Base-by-base conservation (phyloP, 2,113 vertebrate genomes). In the Numida meleagris region DNA sequence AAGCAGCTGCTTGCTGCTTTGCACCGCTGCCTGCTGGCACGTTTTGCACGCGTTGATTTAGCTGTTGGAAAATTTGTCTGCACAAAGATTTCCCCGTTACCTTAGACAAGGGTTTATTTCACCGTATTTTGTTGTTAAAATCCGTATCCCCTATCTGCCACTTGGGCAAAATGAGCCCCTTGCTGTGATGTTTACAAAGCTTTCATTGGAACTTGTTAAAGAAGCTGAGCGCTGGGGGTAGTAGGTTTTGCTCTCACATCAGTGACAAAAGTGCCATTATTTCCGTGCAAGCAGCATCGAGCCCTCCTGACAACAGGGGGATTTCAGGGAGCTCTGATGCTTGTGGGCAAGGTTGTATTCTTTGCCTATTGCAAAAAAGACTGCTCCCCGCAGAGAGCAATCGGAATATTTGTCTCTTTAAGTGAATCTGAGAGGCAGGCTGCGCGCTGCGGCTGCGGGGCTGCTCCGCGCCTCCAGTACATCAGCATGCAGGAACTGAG, bases 351-450 rank as follows among this genome's bases (percentile, higher is more conserved):
- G 76, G 42, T 95, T 71, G 84, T 45, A 46, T 58, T 57, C 92
- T 92, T 57, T 86, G 42, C 67, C 63, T 74, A 76, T 81, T 84
- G 61, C 45, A 55, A 77, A 91, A 75, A 36, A 73, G 50, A 2
- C 80, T 67, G 38, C 70, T 91, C n/a, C 75, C 68, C 29, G 42
- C 16, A 13, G 21, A 72, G 87, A 96, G 82, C 82, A 89, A 93
- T 89, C 59, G 16, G 84, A 95, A 96, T 94, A 95, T 94, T 96
- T 96, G 94, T 96, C 93, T 83, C 95, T 96, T 96, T 96, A 96
- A 95, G 95, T 91, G 88, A 91, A 95, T 86, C 68, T 36, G 82
- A 68, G 90, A 86, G 71, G 88, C 93, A 88, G 86, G 68, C 93
- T 89, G 86, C 66, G 80, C 76, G 82, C 91, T 96, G 94, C 74